These are phyloP conservation scores for Oxyura jamaicensis DNA, from an alignment of 2,113 vertebrate genomes.

Conservation along the genomic window DNA sequence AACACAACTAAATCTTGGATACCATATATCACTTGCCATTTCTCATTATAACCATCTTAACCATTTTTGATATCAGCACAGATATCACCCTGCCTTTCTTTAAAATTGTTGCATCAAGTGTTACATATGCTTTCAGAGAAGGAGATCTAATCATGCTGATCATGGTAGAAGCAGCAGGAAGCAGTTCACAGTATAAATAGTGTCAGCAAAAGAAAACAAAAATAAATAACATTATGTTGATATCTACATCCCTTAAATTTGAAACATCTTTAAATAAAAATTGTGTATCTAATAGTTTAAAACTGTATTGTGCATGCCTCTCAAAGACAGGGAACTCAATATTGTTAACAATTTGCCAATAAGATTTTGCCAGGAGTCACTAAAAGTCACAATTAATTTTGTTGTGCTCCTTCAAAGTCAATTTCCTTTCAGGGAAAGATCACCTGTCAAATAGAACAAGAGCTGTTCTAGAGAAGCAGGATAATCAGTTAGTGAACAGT, in stretches of 20 bases:
- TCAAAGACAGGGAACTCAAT: background rate
- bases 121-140: background rate
- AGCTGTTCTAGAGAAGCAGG: background rate
- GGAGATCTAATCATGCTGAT: background rate
- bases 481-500: background rate
- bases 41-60: background rate
- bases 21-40: background rate
- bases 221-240: background rate
- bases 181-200: background rate
- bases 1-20: background rate
- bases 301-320: background rate
- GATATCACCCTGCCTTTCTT: background rate
- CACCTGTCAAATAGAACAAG: background rate
- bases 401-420: background rate
- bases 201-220: background rate
- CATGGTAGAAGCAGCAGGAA: accelerated
- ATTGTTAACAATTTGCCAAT: background rate
- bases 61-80: background rate
- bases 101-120: background rate
- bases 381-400: background rate
- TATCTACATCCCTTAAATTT: background rate
- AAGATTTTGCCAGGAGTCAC: background rate
- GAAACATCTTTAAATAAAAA: background rate
- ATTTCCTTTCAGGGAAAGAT: background rate
- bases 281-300: background rate